Evolutionary conservation across 2,888 invertebrate species (phyloP).

Genomic region (Cerceris ruficornis): DNA sequence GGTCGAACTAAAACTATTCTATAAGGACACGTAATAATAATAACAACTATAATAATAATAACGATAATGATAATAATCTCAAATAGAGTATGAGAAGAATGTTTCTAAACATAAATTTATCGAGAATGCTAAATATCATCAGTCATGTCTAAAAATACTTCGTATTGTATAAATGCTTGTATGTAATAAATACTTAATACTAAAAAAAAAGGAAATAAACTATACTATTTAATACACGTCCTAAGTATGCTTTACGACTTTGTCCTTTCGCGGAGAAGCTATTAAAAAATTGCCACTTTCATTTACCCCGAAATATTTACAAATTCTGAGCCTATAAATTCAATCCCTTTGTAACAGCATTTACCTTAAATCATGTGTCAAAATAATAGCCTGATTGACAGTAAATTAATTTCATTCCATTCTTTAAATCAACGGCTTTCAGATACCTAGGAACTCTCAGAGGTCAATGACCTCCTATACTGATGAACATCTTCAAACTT

Average conservation of each 20-base stretch:
- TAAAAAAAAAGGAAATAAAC: constrained; percentile 35
- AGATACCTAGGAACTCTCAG: no score
- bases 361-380: no score
- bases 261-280: not conserved
- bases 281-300: not conserved
- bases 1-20: constrained; percentile 65
- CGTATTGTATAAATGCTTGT: constrained; percentile 64
- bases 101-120: constrained; percentile 62
- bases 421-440: no score
- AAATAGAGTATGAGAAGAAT: constrained; percentile 62
- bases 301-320: no score
- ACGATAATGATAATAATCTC: constrained; percentile 57
- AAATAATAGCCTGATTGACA: no score
- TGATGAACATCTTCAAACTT: no score
- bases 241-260: not conserved
- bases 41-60: constrained; percentile 34
- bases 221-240: constrained; percentile 37
- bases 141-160: constrained; percentile 64
- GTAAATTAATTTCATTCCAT: no score
- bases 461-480: no score
- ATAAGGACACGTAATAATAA: constrained; percentile 64
- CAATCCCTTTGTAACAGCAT: no score
- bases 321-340: no score
- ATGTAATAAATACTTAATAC: constrained; percentile 66
- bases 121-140: constrained; percentile 66